A percentile compares a stretch with the other conserved stretches of the same genome.
These are phyloP conservation scores for Calephelis virginiensis DNA, from an alignment of 1,140 invertebrate genomes.

Conservation along the genomic window DNA sequence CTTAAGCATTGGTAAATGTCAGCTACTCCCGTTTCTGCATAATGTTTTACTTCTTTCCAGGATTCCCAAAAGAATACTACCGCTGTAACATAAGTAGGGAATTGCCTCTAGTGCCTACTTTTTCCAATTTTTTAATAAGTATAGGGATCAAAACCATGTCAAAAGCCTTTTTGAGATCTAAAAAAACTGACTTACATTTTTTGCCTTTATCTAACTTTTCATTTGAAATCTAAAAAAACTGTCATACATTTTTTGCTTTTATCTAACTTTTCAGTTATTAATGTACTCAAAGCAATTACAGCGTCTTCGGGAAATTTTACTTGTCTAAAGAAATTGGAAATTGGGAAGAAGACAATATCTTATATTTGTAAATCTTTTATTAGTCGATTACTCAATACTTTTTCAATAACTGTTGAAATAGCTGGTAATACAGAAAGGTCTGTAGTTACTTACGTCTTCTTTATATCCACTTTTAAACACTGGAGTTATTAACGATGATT, in stretches of 20 bases:
- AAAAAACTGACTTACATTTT: not conserved
- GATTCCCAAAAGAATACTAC: not conserved
- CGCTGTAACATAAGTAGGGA: not conserved
- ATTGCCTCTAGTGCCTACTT: not conserved
- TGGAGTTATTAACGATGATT: not conserved
- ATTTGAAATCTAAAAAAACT: not conserved
- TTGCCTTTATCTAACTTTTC: no score
- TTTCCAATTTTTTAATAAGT: not conserved
- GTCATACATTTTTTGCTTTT: not conserved
- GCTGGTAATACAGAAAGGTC: no score
- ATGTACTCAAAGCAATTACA: not conserved
- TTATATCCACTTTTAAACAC: not conserved
- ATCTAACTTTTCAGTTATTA: not conserved
- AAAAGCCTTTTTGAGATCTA: not conserved
- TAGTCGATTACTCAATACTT: no score
- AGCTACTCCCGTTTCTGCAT: not conserved
- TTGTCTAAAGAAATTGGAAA: not conserved
- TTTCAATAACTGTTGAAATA: no score
- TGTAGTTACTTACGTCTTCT: no score
- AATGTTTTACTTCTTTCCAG: not conserved
- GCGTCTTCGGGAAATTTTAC: not conserved
- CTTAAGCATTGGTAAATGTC: not conserved
- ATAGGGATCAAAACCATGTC: no score
- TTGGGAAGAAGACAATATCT: not conserved
- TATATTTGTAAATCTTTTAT: not conserved